Evolutionary conservation across 1,140 invertebrate species (phyloP), one percentile per base, ranked within the genome.

Genomic region (Panagrolaimus sp.): DNA sequence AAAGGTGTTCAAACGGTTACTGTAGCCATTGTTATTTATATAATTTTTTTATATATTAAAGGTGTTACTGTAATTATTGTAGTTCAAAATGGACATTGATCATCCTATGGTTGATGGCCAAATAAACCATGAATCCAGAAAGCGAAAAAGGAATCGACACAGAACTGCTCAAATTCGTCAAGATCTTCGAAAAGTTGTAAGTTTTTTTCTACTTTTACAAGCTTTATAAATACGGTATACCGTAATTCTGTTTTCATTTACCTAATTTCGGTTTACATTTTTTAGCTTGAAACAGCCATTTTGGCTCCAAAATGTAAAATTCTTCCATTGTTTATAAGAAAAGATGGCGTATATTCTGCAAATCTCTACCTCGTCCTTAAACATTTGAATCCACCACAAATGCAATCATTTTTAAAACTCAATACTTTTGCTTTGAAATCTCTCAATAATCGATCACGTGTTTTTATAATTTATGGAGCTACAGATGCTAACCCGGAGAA

Each of bases 381-480:
- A 21, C 52, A 58, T 21, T 28, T 58, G 1, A 28, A n/a, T 21
- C 21, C 14, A 26, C 21, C 3, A 24, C 12, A 21, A 8, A 2
- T 26, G 14, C 21, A 58, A n/a, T 26, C 21, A 12, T 58, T 26
- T 58, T 8, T 58, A 1, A 28, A 21, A 12, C 28, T 58, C 8
- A 58, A 58, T 58, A 26, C 52, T 2, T 21, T 58, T 26, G 52
- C 52, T 12, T 17, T 58, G n/a, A 58, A 58, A 28, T 58, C 52
- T n/a, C 21, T 58, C 52, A 58, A 58, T 28, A 58, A 58, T 58
- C 52, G 52, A 14, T 26, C 52, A 0, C 52, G 52, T 24, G 52
- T 58, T 24, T 58, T 58, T 58, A 58, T n/a, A 28, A 58, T 58
- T 28, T n/a, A 21, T 58, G 52, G 52, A 21, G 15, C 21, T 12